These are phyloP conservation scores for Polymixis lichenea DNA, from an alignment of 2,888 invertebrate genomes.

Conservation along the genomic window DNA sequence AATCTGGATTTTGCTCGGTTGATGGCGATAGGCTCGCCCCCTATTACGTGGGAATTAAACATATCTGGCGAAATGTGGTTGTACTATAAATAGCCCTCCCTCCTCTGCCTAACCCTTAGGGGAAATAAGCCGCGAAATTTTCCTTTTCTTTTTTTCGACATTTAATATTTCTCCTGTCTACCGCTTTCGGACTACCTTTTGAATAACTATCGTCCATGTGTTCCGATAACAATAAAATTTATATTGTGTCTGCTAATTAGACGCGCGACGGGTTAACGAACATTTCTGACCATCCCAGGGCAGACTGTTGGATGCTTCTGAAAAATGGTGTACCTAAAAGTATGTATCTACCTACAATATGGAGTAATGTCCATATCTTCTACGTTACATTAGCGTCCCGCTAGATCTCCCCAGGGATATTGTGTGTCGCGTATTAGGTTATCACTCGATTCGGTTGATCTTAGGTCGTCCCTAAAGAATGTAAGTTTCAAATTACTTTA, in stretches of 20 bases:
- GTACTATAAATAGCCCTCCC: too few species aligned
- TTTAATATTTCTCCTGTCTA: neutral
- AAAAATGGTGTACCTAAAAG: neutral
- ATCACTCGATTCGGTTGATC: constrained; percentile 28
- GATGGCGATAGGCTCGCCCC: too few species aligned
- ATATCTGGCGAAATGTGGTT: too few species aligned
- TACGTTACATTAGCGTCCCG: neutral
- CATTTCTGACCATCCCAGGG: neutral
- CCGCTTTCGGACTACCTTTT: neutral
- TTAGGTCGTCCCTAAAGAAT: constrained; percentile 23
- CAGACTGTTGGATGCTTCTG: neutral
- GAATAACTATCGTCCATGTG: neutral
- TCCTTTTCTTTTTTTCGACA: neutral
- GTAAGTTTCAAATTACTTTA: constrained; percentile 33
- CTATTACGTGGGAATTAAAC: too few species aligned
- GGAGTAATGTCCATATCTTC: neutral
- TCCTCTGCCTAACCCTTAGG: too few species aligned
- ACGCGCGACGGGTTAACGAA: too few species aligned
- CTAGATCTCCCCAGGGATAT: constrained; percentile 23
- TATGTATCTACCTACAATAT: neutral
- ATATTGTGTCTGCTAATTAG: too few species aligned
- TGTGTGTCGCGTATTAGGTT: constrained; percentile 27
- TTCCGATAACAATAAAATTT: too few species aligned
- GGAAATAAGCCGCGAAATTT: neutral
- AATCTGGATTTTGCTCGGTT: too few species aligned